phyloP scores from a whole-genome alignment of 2,113 vertebrate species.

The Colinus virginianus region DNA sequence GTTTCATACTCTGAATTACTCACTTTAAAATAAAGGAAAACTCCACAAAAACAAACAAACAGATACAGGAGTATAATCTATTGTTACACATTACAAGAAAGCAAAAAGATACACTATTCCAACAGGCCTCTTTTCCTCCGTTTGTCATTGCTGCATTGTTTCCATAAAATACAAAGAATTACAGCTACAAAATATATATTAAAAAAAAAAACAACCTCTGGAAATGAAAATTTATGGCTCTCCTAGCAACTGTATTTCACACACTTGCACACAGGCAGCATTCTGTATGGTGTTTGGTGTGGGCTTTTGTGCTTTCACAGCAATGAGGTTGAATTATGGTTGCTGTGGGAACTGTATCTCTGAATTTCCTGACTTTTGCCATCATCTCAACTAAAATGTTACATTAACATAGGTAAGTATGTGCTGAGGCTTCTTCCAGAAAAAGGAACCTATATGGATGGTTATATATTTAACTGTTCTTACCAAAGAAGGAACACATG shows the following conservation, averaged over 20 bases:
- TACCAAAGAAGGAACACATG: background rate
- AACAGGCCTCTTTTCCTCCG: background rate
- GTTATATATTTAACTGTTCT: background rate
- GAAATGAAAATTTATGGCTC: conserved; percentile 49
- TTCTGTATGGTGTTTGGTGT: background rate
- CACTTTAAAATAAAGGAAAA: conserved; percentile 24
- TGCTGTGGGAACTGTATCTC: conserved; percentile 72
- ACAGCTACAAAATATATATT: background rate
- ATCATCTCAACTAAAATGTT: conserved; percentile 63
- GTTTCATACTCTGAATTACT: background rate
- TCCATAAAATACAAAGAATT: background rate
- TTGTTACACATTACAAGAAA: background rate
- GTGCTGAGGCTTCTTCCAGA: background rate
- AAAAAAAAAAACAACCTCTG: background rate
- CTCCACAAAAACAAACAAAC: background rate
- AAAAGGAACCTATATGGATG: background rate
- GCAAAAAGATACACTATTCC: background rate
- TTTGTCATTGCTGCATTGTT: background rate
- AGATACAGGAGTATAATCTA: background rate
- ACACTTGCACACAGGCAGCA: conserved; percentile 4
- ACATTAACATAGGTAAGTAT: conserved; percentile 53
- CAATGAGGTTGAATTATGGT: conserved; percentile 58
- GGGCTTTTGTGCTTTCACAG: conserved; percentile 56
- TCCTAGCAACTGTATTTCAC: conserved; percentile 54
- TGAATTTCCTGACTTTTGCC: conserved; percentile 48